Evolutionary conservation across 2,888 invertebrate genomes (phyloP).

Genomic region (Epinotia brunnichana): DNA sequence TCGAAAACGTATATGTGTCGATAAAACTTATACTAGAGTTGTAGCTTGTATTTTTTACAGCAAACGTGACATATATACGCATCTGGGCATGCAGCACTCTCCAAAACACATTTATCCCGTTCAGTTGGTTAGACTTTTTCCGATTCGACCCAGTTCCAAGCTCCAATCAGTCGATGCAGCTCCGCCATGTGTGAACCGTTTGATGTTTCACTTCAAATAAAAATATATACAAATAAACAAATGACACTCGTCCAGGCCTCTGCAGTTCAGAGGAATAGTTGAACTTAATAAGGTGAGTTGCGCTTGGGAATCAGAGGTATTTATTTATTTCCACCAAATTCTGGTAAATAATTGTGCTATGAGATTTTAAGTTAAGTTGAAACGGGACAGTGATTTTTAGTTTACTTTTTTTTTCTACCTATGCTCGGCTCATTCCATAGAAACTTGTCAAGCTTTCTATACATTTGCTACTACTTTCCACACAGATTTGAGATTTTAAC

Average conservation of each 20-base stretch:
- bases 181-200: slow-evolving; percentile 39
- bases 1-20: too few species aligned
- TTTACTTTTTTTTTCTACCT: too few species aligned
- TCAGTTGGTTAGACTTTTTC: slow-evolving; percentile 24
- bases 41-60: background rate
- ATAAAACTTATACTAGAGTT: too few species aligned
- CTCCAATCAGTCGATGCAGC: slow-evolving; percentile 48
- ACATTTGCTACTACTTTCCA: too few species aligned
- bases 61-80: slow-evolving; percentile 4
- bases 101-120: slow-evolving; percentile 29
- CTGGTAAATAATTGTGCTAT: background rate
- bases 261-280: slow-evolving; percentile 4
- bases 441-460: too few species aligned
- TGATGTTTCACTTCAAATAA: slow-evolving; percentile 36
- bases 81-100: slow-evolving; percentile 3
- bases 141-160: slow-evolving; percentile 35
- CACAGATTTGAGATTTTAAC: too few species aligned
- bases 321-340: background rate
- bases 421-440: too few species aligned
- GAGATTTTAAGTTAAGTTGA: too few species aligned
- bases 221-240: slow-evolving; percentile 17
- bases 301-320: background rate
- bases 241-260: background rate
- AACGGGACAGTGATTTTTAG: too few species aligned
- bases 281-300: background rate